Evolutionary conservation across 1,140 invertebrate genomes (phyloP), one percentile per base, ranked within the genome.

Genomic region (Ruditapes philippinarum): DNA sequence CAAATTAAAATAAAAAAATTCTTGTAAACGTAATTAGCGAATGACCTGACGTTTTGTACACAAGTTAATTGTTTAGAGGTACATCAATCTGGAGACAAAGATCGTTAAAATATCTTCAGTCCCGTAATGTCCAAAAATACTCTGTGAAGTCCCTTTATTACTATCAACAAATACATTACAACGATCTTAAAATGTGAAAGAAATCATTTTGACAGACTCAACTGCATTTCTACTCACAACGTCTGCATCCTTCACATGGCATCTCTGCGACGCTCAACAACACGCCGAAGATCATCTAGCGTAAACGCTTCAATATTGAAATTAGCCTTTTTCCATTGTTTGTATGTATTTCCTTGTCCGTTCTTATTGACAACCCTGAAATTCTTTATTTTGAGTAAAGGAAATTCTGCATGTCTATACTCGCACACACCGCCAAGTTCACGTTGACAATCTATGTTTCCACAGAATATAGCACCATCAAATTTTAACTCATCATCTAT

Each of bases 351-450:
- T 45, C 60, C 82, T 42, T 81, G 62, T 7, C 81, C 91, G 38
- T 88, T 51, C 25, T 78, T 51, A 60, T 91, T 88, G 12, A 88
- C 68, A 31, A 93, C 60, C n/a, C 80, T 54, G 57, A 93, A 92
- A 38, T 91, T 89, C 3, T 86, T 51, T 33, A 94, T 89, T 51
- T 91, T 91, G 22, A 94, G 62, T 11, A 93, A 76, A 12, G 93
- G 91, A 70, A 93, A 92, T 31, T 73, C 60, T 0, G 86, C 70
- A 22, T 82, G 80, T 42, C 83, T 89, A 73, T 92, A 92, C 17
- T 68, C 45, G 40, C 80, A 87, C 17, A 86, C 70, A 19, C 90
- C 91, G 54, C 93, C 93, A 90, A 93, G 92, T 51, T 92, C 90
- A 22, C 70, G 22, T 9, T 89, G 80, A 73, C 93, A 94, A 5